Base-by-base conservation (phyloP, 2,113 vertebrate species). In the Phocoena phocoena region DNA sequence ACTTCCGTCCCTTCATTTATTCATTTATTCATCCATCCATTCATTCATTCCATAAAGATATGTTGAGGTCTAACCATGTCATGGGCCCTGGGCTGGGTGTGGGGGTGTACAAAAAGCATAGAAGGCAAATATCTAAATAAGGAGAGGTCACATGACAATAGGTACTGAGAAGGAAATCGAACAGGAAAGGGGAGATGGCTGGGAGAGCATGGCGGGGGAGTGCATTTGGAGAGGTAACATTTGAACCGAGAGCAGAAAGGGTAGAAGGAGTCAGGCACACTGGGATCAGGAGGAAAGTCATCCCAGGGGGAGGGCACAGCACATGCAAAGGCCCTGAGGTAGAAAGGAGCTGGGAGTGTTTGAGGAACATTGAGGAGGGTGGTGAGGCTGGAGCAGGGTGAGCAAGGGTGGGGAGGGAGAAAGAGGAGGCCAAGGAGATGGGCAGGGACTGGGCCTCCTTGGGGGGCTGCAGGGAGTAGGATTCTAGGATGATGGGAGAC, bases 381-480 rank as follows among this genome's bases (percentile, higher is more conserved):
- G 50, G 58, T 44, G 58, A 53, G 50, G 26, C 33, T 36, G 20
- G 3, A 76, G 62, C 26, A 68, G 62, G 26, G 21, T 38, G 21
- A 68, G 8, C 4, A 2, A 12, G 23, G 21, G 11, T 0, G 20
- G 12, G 50, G 44, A n/a, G 4, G 20, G 9, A 23, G 28, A 41
- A 31, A 20, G 28, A 47, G 71, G 18, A 71, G 25, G 23, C 7
- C 71, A 33, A 18, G 82, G 31, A 67, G 88, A 63, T 11, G n/a
- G 38, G 79, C 4, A 36, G 68, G 13, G 63, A 8, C 73, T 80
- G 50, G 31, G 77, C 36, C 65, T 93, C 17, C 36, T 47, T 28
- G 31, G 1, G 3, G 5, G 41, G n/a, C 21, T 15, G 23, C 17
- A 50, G 21, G 50, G 41, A 76, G 41, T 31, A 28, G 6, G 21